Evolutionary conservation across 2,888 invertebrate species (phyloP).

Genomic region (Tetragnatha montana): DNA sequence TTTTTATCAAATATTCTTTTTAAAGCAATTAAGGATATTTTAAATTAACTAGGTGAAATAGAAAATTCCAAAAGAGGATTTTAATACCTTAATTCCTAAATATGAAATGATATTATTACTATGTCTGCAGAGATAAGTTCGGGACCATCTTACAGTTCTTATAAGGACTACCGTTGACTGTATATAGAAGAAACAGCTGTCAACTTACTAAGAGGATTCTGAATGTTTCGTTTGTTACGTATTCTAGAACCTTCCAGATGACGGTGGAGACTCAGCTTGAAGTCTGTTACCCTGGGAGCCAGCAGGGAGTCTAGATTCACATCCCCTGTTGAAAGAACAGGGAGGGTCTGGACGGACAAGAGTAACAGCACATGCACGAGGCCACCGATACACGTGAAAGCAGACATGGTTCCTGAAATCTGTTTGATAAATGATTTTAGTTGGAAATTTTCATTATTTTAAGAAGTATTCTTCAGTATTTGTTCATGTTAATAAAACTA

Average conservation of each 20-base stretch:
- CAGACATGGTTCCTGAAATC: conserved; percentile 27
- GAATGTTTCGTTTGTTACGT: conserved; percentile 32
- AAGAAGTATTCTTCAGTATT: not conserved
- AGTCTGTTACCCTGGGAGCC: conserved; percentile 22
- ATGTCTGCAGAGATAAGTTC: too few relatives aligned
- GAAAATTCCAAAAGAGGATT: too few relatives aligned
- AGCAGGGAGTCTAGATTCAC: not conserved
- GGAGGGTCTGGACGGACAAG: not conserved
- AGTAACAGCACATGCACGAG: conserved; percentile 9
- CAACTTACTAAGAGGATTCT: not conserved
- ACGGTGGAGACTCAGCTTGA: conserved; percentile 38
- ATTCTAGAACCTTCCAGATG: conserved; percentile 55
- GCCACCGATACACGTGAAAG: conserved; percentile 4
- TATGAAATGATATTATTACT: too few relatives aligned
- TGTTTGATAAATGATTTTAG: not conserved
- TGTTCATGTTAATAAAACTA: not conserved
- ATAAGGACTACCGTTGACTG: too few relatives aligned
- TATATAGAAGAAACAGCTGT: not conserved
- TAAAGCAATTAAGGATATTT: too few relatives aligned
- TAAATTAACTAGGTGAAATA: too few relatives aligned
- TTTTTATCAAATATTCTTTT: too few relatives aligned
- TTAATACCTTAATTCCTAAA: too few relatives aligned
- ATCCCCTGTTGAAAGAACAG: not conserved
- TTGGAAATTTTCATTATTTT: not conserved
- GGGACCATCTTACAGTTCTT: too few relatives aligned